Percentiles rank a stretch among this genome's conserved stretches.
These are phyloP conservation scores for Mellilla xanthometata DNA, from an alignment of 2,888 invertebrate species.

Conservation along the genomic window DNA sequence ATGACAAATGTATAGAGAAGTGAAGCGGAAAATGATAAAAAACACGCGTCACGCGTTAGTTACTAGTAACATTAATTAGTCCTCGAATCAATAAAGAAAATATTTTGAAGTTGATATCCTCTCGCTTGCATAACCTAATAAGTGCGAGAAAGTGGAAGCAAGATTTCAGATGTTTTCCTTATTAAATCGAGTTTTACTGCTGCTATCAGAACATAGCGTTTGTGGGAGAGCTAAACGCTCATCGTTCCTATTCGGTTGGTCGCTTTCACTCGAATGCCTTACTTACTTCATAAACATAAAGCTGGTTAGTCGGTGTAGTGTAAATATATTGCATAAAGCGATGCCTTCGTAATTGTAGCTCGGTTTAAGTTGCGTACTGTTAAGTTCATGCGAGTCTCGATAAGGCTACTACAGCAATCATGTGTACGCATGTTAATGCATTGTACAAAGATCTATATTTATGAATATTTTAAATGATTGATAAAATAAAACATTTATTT, in stretches of 20 bases:
- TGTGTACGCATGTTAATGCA: slow-evolving; percentile 69
- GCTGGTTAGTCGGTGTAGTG: slow-evolving; percentile 43
- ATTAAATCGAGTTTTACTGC: too few species aligned
- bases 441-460: slow-evolving; percentile 81
- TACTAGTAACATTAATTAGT: too few species aligned
- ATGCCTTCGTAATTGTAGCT: slow-evolving; percentile 36
- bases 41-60: too few species aligned
- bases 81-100: too few species aligned
- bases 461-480: slow-evolving; percentile 79
- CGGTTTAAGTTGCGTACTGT: slow-evolving; percentile 40
- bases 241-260: slow-evolving; percentile 33
- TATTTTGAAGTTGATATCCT: too few species aligned
- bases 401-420: slow-evolving; percentile 55
- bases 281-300: too few species aligned
- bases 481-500: slow-evolving; percentile 79
- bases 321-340: slow-evolving; percentile 49
- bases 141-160: too few species aligned
- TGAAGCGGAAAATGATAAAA: too few species aligned
- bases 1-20: too few species aligned
- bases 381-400: slow-evolving; percentile 57
- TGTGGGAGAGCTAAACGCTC: not conserved
- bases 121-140: too few species aligned
- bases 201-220: too few species aligned
- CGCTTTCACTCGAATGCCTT: slow-evolving; percentile 43
- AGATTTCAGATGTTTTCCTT: too few species aligned